Conservation (phyloP, 2,113 vertebrate species). For the Seriola aureovittata region DNA sequence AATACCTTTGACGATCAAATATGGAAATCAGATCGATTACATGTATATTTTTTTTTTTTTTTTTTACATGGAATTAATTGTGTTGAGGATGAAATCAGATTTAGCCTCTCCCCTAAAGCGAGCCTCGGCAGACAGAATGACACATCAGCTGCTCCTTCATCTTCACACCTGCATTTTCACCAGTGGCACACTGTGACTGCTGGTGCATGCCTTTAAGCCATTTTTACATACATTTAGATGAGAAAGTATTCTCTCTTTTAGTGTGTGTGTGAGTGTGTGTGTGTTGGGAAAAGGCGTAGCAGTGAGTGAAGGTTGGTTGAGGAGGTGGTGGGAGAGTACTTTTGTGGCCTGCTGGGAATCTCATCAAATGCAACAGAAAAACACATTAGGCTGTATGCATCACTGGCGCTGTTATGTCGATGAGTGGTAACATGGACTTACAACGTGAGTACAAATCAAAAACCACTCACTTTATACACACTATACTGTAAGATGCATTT, state of each 20-base stretch:
- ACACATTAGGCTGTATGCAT: slow-evolving; percentile 67
- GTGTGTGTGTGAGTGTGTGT: neutral
- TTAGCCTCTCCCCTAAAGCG: slow-evolving; percentile 24
- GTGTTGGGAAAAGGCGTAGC: neutral
- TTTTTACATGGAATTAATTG: neutral
- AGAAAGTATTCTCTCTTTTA: slow-evolving; percentile 7
- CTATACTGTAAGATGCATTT: slow-evolving; percentile 4
- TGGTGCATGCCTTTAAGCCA: slow-evolving; percentile 48
- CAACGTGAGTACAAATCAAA: slow-evolving; percentile 55
- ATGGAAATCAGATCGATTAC: slow-evolving; percentile 1
- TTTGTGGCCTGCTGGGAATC: slow-evolving; percentile 68
- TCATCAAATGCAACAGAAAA: slow-evolving; percentile 69
- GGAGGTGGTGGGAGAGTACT: slow-evolving; percentile 42
- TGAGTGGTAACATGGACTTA: slow-evolving; percentile 33
- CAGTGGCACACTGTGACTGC: slow-evolving; percentile 50
- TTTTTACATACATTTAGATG: slow-evolving; percentile 67
- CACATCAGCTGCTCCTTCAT: slow-evolving; percentile 52
- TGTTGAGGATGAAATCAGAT: slow-evolving; percentile 31
- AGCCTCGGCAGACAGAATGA: slow-evolving; percentile 44
- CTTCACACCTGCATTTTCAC: slow-evolving; percentile 58
- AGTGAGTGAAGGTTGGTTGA: slow-evolving; percentile 27
- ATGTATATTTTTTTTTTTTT: neutral
- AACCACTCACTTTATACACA: slow-evolving; percentile 15
- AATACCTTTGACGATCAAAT: slow-evolving; percentile 13
- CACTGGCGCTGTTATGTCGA: slow-evolving; percentile 18